Evolutionary conservation across 2,888 invertebrate species (phyloP), one percentile per base, ranked within the genome.

Genomic region (Formica aserva): DNA sequence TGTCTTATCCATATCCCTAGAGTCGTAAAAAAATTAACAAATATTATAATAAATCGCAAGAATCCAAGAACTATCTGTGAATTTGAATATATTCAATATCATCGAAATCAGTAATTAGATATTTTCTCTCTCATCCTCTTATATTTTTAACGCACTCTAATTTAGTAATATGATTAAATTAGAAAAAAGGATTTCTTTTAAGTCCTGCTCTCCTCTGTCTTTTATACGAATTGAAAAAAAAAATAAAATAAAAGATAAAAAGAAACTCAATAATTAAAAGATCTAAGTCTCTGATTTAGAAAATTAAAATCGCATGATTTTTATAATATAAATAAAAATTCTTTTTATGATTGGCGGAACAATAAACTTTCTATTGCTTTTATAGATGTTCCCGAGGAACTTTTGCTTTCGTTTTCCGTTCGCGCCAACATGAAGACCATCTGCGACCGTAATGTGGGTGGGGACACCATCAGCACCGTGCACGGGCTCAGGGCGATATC

Each of bases 401-500:
- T 95, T n/a, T 75, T 95, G 26, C 90, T 95, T n/a, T 94, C 95
- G 0, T 95, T 95, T 86, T 95, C 95, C 1, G 88, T 95, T 13
- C 90, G 91, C 3, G 92, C 92, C 38, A 95, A 95, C 85, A 82
- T 95, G 86, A 91, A 91, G 66, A 93, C 93, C 22, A 95, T 95
- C 60, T 95, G 95, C 84, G 95, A 95, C 84, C 89, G 92, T 13
- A 91, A 93, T 13, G 95, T 95, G 1, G 95, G 95, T 11, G 90
- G 93, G 11, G 95, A 95, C 83, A 95, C 95, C 0, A 94, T 95
- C 74, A 95, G 95, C 85, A 95, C 95, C 3, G 90, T 95, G 32
- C 95, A 95, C 74, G 95, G 95, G 13, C 92, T 95, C 0, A 89
- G 95, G 22, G 95, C 94, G 48, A 94, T 95, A 83, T 95, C 95